phyloP scores from a whole-genome alignment of 1,140 invertebrate genomes.

The Stenopsyche tienmushanensis region DNA sequence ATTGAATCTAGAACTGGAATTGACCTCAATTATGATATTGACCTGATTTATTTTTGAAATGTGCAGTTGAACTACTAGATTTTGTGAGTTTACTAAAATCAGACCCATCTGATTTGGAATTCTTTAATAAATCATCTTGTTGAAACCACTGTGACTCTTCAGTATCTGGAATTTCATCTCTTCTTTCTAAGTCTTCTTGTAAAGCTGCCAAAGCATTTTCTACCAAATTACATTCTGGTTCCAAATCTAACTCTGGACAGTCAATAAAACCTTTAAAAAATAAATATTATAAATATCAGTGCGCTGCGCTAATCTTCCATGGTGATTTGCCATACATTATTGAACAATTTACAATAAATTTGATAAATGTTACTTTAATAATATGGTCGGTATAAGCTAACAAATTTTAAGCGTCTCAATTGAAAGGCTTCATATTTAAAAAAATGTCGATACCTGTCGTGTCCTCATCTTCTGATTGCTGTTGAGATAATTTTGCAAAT shows the following conservation, averaged over 20 bases:
- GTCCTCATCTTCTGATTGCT: constrained; percentile 33
- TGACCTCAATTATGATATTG: not conserved
- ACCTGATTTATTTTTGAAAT: not conserved
- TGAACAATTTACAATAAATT: no score
- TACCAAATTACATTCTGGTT: constrained; percentile 37
- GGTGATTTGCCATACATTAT: no score
- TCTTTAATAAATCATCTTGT: not conserved
- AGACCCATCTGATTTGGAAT: not conserved
- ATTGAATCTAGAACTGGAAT: not conserved
- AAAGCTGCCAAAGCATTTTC: constrained; percentile 34
- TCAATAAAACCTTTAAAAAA: constrained; percentile 24
- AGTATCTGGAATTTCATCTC: not conserved
- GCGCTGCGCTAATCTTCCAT: not conserved
- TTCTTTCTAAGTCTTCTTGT: constrained; percentile 24
- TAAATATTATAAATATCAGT: not conserved
- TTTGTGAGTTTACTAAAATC: not conserved
- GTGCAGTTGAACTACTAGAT: not conserved
- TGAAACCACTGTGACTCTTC: constrained; percentile 1
- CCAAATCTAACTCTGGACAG: constrained; percentile 32
- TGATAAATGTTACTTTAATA: no score
- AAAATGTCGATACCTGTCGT: constrained; percentile 24
- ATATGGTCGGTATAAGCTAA: no score
- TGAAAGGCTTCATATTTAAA: not conserved
- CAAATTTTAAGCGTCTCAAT: not conserved
- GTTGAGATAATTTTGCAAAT: constrained; percentile 12